Conservation (phyloP, 2,888 invertebrate genomes). For the Lordiphosa andalusiaca region DNA sequence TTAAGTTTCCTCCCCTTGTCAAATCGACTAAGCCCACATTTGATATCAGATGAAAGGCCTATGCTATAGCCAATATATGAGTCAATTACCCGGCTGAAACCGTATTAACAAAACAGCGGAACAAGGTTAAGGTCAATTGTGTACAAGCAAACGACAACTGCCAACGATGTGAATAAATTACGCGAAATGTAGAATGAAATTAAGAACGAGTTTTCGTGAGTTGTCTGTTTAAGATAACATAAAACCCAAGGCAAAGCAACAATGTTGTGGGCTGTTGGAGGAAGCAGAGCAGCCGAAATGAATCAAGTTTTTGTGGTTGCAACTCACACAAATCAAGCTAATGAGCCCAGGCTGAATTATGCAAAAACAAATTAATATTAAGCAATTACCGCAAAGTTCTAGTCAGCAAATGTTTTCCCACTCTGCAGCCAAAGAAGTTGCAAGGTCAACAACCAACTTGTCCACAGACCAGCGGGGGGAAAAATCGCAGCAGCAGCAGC, state of each 20-base stretch:
- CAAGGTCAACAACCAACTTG: conserved; percentile 59
- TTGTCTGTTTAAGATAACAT: conserved; percentile 18
- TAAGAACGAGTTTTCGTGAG: conserved; percentile 57
- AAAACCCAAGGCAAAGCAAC: conserved; percentile 29
- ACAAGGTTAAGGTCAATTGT: conserved; percentile 72
- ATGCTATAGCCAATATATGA: conserved; percentile 3
- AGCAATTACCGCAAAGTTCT: conserved; percentile 56
- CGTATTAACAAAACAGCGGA: conserved; percentile 29
- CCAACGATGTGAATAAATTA: conserved; percentile 51
- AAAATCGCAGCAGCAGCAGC: conserved; percentile 4
- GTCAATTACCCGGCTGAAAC: conserved; percentile 17
- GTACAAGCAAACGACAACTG: conserved; percentile 39
- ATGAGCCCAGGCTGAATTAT: conserved; percentile 32
- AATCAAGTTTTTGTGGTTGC: conserved; percentile 17
- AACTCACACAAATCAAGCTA: conserved; percentile 46
- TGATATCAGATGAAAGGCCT: conserved; percentile 24
- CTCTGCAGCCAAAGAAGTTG: conserved; percentile 41
- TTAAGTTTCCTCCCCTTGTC: conserved; percentile 22
- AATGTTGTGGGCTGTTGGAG: conserved; percentile 32
- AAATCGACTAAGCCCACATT: conserved; percentile 11
- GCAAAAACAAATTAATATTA: conserved; percentile 28
- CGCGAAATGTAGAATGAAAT: conserved; percentile 58
- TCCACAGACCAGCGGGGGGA: conserved; percentile 24
- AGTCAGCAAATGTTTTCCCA: conserved; percentile 45
- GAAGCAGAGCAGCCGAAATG: conserved; percentile 37